These are phyloP conservation scores for Dynastes tityus DNA, from an alignment of 2,888 invertebrate genomes.

Conservation along the genomic window DNA sequence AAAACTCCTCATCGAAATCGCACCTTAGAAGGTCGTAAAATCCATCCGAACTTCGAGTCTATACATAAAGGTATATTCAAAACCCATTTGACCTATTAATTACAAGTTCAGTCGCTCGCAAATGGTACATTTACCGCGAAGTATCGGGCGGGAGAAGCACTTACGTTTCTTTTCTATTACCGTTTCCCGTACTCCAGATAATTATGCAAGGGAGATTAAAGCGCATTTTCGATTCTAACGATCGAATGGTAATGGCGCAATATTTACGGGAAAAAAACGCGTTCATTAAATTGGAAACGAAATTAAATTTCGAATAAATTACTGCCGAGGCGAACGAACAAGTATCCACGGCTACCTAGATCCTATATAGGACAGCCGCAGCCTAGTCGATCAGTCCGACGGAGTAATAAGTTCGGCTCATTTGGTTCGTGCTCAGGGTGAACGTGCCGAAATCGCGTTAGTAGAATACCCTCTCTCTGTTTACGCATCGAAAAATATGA, in stretches of 20 bases:
- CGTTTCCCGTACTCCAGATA: neutral
- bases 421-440: neutral
- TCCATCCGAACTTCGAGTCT: too few relatives aligned
- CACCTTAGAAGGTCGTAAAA: too few relatives aligned
- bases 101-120: too few relatives aligned
- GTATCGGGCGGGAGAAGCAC: neutral
- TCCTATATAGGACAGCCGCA: neutral
- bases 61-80: too few relatives aligned
- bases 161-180: neutral
- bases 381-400: neutral
- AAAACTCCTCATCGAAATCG: too few relatives aligned
- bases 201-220: conserved; percentile 12
- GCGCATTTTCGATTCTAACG: neutral
- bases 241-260: conserved; percentile 1
- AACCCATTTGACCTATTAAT: too few relatives aligned
- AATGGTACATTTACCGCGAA: conserved; percentile 1
- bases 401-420: conserved; percentile 5
- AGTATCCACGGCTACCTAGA: neutral
- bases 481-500: conserved; percentile 19
- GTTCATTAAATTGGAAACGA: conserved; percentile 9
- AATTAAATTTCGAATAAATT: conserved; percentile 22
- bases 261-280: conserved; percentile 6
- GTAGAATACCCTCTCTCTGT: neutral
- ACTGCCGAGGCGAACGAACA: neutral
- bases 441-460: conserved; percentile 1